Base-by-base conservation (phyloP, 2,113 vertebrate genomes). In the Alethe diademata region DNA sequence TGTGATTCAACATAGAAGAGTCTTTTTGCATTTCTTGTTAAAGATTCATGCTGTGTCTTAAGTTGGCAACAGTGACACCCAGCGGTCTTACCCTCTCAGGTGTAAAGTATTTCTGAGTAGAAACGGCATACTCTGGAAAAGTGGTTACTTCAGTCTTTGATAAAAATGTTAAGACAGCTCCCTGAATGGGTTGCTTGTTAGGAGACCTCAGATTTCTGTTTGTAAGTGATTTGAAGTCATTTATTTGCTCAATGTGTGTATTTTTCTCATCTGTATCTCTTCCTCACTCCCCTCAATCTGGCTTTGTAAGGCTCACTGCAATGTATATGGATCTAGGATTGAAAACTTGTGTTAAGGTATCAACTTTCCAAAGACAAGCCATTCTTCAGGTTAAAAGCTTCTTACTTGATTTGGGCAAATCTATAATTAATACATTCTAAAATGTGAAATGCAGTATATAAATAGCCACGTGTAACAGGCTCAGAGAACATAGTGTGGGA, bases 61-160 rank as follows among this genome's bases (percentile, higher is more conserved):
- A n/a, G 20, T 66, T 47, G 81, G 56, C 86, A 92, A 88, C 51
- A 95, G 90, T 92, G 95, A 96, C 93, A 92, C 90, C 95, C 82
- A 86, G 88, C 24, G 94, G 92, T 47, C 17, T 71, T 26, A 43
- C 80, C 13, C 19, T 53, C 20, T 54, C 33, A 23, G 9, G 8
- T 19, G 7, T 29, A 18, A 47, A 50, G 33, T 14, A 73, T 79
- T 86, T 80, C 38, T 19, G 28, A 24, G 12, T 18, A 38, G 15
- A 70, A 29, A n/a, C 8, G 18, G 11, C 24, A 10, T 35, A 6
- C 10, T 79, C 35, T 28, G 17, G 57, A 73, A 54, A 86, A 86
- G 19, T 40, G 11, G 8, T n/a, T 31, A 48, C 62, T 76, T 78
- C 24, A 36, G n/a, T 47, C 26, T 84, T 87, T 78, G 36, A 1